phyloP scores from a whole-genome alignment of 2,113 vertebrate species.

The Calyptomena viridis region DNA sequence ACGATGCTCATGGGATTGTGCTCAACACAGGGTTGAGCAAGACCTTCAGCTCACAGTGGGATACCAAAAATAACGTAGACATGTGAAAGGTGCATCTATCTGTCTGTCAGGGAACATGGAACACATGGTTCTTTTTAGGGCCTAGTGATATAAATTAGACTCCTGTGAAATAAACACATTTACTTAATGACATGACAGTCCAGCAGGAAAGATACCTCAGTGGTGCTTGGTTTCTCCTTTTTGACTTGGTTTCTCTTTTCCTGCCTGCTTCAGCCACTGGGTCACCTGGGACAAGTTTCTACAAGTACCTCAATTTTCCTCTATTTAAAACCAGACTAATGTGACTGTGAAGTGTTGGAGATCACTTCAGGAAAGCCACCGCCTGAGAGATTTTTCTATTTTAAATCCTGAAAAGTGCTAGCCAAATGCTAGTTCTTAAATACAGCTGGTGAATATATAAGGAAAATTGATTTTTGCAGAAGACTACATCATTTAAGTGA shows the following conservation, averaged over 20 bases:
- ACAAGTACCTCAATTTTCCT: neutral
- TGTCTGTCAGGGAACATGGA: neutral
- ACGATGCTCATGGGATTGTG: neutral
- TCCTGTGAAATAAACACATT: neutral
- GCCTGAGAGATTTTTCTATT: constrained; percentile 18
- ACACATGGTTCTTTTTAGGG: neutral
- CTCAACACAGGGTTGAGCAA: neutral
- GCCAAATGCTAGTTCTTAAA: constrained; percentile 50
- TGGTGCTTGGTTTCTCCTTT: neutral
- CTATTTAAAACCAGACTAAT: neutral
- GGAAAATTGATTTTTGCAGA: constrained; percentile 27
- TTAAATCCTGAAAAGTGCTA: constrained; percentile 17
- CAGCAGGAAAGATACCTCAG: neutral
- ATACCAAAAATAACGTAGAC: neutral
- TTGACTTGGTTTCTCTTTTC: neutral
- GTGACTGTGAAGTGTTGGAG: neutral
- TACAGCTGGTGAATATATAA: constrained; percentile 27
- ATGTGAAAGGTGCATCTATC: neutral
- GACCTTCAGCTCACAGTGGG: neutral
- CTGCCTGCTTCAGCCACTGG: neutral
- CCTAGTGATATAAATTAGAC: neutral
- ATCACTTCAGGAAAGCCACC: neutral
- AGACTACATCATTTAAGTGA: neutral
- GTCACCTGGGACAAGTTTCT: neutral
- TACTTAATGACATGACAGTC: neutral